phyloP scores from a whole-genome alignment of 1,140 invertebrate species.

The Zaprionus inermis region DNA sequence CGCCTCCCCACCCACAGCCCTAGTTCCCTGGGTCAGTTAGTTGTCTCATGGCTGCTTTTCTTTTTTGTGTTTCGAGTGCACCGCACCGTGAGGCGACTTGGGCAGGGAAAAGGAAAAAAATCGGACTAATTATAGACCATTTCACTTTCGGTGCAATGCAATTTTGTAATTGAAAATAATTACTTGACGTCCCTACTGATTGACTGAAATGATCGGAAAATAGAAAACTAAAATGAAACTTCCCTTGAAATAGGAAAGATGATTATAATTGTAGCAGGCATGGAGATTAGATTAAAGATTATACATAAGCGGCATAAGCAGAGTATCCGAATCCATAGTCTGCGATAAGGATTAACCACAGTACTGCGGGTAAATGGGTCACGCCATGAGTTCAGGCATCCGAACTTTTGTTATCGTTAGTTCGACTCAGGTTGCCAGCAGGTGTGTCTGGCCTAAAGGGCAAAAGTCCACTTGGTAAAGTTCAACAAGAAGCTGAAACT shows the following conservation, averaged over 20 bases:
- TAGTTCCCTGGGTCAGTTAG: slow-evolving; percentile 12
- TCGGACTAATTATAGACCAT: slow-evolving; percentile 40
- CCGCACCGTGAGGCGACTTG: background rate
- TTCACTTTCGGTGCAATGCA: slow-evolving; percentile 42
- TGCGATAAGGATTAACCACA: background rate
- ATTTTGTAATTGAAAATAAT: slow-evolving; percentile 67
- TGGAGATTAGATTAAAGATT: background rate
- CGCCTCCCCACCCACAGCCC: background rate
- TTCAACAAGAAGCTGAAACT: slow-evolving; percentile 28
- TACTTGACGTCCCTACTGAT: slow-evolving; percentile 40
- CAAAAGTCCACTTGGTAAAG: slow-evolving; percentile 42
- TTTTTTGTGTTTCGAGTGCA: background rate
- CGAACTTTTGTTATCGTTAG: background rate
- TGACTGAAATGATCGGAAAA: background rate
- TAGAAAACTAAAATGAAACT: background rate
- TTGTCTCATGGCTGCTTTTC: slow-evolving; percentile 4
- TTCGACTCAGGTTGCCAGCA: slow-evolving; percentile 8
- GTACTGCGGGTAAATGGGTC: background rate
- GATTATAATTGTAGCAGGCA: background rate
- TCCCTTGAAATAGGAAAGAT: background rate
- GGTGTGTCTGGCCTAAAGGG: slow-evolving; percentile 18
- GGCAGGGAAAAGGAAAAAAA: background rate
- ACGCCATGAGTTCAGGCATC: background rate
- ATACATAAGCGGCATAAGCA: background rate
- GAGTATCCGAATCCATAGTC: background rate